Evolutionary conservation across 2,888 invertebrate genomes (phyloP).

Genomic region (Tenthredo scrophulariae): DNA sequence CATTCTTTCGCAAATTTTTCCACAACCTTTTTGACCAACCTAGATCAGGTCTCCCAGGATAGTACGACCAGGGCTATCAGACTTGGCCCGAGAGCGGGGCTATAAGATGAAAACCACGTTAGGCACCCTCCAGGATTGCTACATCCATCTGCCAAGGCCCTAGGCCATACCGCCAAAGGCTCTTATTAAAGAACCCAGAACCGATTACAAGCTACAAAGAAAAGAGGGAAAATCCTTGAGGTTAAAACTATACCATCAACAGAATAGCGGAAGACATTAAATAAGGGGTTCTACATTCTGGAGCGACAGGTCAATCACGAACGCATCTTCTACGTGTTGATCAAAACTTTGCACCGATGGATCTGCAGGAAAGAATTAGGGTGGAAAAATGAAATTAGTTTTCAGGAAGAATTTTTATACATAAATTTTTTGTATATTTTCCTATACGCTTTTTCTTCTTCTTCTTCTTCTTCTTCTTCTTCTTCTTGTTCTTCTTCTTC

Average conservation of each 20-base stretch:
- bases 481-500: neutral
- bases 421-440: neutral
- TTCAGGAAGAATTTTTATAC: neutral
- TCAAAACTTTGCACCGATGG: neutral
- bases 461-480: neutral
- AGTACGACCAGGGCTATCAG: constrained; percentile 11
- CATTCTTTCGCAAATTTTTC: constrained; percentile 30
- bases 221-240: neutral
- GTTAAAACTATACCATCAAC: neutral
- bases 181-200: constrained; percentile 42
- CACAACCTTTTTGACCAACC: constrained; percentile 19
- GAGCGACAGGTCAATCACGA: constrained; percentile 43
- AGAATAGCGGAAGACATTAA: neutral
- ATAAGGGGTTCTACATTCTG: constrained; percentile 8
- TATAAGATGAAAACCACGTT: constrained; percentile 22
- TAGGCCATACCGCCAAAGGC: neutral
- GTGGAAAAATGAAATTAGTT: constrained; percentile 11
- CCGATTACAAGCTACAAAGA: constrained; percentile 28
- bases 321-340: neutral
- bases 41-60: neutral
- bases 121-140: neutral
- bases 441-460: neutral
- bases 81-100: neutral
- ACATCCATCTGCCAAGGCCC: constrained; percentile 38
- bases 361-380: neutral